Percentiles rank a stretch among this genome's conserved stretches.
phyloP scores from a whole-genome alignment of 2,113 vertebrate species.

The Lepus europaeus region DNA sequence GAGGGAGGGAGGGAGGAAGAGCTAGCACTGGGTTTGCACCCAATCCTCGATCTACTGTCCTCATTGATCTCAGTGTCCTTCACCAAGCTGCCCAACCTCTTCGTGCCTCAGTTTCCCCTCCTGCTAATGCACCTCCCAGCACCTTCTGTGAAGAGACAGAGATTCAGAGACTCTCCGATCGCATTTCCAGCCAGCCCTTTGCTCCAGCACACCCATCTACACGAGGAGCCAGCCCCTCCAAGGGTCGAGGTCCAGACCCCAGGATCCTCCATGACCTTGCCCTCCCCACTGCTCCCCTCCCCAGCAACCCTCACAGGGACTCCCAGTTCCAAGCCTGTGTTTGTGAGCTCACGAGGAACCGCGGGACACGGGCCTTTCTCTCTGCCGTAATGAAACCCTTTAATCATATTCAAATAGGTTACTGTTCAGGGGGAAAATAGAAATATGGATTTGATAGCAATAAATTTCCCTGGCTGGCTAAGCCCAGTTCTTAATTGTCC shows the following conservation, averaged over 20 bases:
- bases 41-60: not conserved
- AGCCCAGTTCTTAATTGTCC: conserved; percentile 99
- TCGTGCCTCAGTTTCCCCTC: conserved; percentile 51
- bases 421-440: conserved; percentile 99
- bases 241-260: not conserved
- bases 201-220: not conserved
- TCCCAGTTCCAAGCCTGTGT: conserved; percentile 82
- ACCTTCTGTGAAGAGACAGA: conserved; percentile 4
- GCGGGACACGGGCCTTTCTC: conserved; percentile 89
- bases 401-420: conserved; percentile 99
- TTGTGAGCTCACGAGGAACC: conserved; percentile 91
- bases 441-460: conserved; percentile 99
- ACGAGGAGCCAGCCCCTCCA: not conserved
- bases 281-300: not conserved
- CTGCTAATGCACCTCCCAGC: not conserved
- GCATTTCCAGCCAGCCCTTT: not conserved
- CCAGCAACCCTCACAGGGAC: conserved; percentile 23
- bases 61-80: not conserved
- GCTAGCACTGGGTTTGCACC: not conserved
- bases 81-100: not conserved
- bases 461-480: conserved; percentile 99
- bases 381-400: conserved; percentile 94
- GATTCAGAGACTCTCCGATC: not conserved
- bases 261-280: not conserved
- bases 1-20: not conserved